These are phyloP conservation scores for Rugalucina vietnamica DNA, from an alignment of 2,888 invertebrate genomes.

Conservation along the genomic window DNA sequence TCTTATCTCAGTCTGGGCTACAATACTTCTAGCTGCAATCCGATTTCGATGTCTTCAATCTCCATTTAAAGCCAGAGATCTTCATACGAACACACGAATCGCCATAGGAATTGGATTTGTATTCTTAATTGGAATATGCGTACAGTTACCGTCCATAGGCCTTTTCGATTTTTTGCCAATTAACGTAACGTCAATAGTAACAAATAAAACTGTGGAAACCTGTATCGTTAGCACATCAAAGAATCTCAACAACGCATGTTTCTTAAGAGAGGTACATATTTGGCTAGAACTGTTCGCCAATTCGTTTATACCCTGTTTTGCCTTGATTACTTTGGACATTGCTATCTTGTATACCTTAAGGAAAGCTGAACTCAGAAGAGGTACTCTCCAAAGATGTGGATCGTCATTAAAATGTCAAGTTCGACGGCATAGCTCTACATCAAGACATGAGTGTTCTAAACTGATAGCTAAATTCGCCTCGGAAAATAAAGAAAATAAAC, in stretches of 20 bases:
- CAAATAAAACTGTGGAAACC: slow-evolving; percentile 6
- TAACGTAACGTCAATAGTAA: background rate
- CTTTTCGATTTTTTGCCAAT: slow-evolving; percentile 29
- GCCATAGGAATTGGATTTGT: background rate
- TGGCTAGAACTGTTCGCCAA: slow-evolving; percentile 22
- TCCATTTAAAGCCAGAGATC: slow-evolving; percentile 16
- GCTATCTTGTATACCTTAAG: background rate
- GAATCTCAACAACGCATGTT: background rate
- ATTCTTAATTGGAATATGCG: background rate
- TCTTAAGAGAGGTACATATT: slow-evolving; percentile 12
- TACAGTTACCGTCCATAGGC: slow-evolving; percentile 32
- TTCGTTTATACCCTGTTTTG: slow-evolving; percentile 36
- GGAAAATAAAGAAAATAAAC: no score
- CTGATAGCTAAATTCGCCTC: no score
- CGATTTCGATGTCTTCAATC: slow-evolving; percentile 35
- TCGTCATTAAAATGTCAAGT: background rate
- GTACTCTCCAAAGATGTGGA: background rate
- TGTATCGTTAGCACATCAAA: background rate
- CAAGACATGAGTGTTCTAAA: no score
- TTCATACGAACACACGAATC: slow-evolving; percentile 16
- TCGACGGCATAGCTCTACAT: no score
- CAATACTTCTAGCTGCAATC: slow-evolving; percentile 36
- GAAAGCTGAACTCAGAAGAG: background rate
- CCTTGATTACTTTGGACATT: background rate
- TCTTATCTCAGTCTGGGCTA: slow-evolving; percentile 41